Conservation (phyloP, 2,113 vertebrate genomes). For the Phalacrocorax aristotelis region DNA sequence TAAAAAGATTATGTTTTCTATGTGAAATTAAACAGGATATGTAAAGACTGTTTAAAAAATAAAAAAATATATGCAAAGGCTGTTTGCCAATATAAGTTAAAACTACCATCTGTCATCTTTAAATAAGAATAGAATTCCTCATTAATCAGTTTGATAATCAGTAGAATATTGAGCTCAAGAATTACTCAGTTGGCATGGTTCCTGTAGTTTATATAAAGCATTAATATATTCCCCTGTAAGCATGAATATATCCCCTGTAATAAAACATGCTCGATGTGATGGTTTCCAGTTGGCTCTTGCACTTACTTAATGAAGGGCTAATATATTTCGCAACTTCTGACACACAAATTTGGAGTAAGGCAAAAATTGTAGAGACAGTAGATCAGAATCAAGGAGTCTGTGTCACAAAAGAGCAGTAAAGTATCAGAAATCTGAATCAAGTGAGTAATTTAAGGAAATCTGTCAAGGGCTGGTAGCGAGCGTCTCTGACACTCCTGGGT, state of each 20-base stretch:
- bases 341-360: constrained; percentile 38
- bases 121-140: neutral
- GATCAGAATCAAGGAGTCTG: neutral
- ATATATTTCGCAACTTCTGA: constrained; percentile 63
- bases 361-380: constrained; percentile 29
- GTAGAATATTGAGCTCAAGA: constrained; percentile 28
- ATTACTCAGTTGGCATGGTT: constrained; percentile 28
- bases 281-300: constrained; percentile 62
- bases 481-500: neutral
- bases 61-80: neutral
- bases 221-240: constrained; percentile 23
- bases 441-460: neutral
- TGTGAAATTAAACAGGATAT: neutral
- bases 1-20: neutral
- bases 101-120: constrained; percentile 6
- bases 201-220: constrained; percentile 38
- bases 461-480: neutral
- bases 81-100: neutral
- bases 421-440: neutral
- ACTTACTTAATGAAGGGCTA: constrained; percentile 60
- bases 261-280: constrained; percentile 54
- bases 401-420: constrained; percentile 26
- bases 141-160: constrained; percentile 40
- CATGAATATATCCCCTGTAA: constrained; percentile 24
- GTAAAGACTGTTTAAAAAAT: neutral